Conservation (phyloP, 2,888 invertebrate genomes). For the Sminthurinus aureus region DNA sequence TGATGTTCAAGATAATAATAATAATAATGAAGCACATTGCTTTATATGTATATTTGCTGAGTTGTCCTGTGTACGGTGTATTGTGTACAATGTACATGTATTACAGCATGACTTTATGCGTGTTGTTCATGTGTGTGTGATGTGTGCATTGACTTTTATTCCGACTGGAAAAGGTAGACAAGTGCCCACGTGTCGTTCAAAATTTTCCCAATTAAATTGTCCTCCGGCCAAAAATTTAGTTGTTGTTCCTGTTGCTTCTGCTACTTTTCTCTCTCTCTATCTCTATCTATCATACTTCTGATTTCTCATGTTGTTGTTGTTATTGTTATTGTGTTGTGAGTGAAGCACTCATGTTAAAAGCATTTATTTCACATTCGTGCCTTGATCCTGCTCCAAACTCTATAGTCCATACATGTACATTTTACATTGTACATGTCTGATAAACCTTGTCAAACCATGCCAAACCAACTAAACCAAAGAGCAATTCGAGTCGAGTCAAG, state of each 20-base stretch:
- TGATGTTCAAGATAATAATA: too few species aligned
- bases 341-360: not conserved
- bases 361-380: not conserved
- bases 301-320: not conserved
- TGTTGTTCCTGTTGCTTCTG: conserved; percentile 17
- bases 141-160: not conserved
- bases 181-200: conserved; percentile 31
- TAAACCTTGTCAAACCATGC: not conserved
- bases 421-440: not conserved
- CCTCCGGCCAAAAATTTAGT: conserved; percentile 28
- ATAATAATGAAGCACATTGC: too few species aligned
- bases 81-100: not conserved
- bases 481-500: too few species aligned
- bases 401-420: not conserved
- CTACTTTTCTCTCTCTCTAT: not conserved
- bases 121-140: not conserved
- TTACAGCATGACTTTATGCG: too few species aligned
- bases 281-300: not conserved
- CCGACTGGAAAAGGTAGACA: not conserved
- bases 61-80: not conserved
- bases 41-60: not conserved
- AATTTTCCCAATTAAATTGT: conserved; percentile 33
- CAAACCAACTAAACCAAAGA: too few species aligned
- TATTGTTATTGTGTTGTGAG: not conserved
- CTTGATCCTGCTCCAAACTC: not conserved